These are phyloP conservation scores for Tympanuchus pallidicinctus DNA, from an alignment of 2,113 vertebrate species.

Conservation along the genomic window DNA sequence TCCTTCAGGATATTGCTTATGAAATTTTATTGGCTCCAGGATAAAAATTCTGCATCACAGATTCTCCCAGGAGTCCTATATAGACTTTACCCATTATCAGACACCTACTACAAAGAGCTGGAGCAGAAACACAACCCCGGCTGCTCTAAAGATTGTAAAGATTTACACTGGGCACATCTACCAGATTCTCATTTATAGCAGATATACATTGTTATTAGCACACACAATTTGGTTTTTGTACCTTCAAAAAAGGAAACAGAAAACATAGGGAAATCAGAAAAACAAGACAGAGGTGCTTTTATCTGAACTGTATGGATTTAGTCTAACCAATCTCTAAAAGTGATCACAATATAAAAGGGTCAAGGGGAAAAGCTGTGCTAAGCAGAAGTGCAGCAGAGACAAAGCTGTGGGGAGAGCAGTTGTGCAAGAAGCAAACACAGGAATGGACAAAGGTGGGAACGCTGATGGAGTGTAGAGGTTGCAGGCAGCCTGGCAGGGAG, in stretches of 20 bases:
- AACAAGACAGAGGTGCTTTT: neutral
- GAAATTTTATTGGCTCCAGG: slow-evolving; percentile 22
- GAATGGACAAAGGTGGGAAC: slow-evolving; percentile 45
- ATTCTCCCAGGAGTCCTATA: neutral
- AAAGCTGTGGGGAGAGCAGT: neutral
- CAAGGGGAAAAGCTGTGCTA: neutral
- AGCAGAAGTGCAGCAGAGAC: neutral
- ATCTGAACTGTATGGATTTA: neutral
- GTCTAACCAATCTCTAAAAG: neutral
- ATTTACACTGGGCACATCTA: neutral
- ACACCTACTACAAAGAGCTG: neutral
- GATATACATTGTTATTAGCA: neutral
- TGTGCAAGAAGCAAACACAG: slow-evolving; percentile 1
- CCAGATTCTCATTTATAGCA: neutral
- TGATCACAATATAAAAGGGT: neutral
- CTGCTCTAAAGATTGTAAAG: neutral
- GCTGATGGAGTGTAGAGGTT: neutral
- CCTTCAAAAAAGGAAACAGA: neutral
- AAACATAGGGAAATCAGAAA: neutral
- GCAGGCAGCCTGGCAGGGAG: neutral
- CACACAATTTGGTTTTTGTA: neutral
- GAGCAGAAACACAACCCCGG: neutral
- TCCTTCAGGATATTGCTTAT: neutral
- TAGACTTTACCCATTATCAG: neutral
- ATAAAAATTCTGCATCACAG: slow-evolving; percentile 3